Conservation (phyloP, 1,140 invertebrate genomes). For the Pseudomyrmex gracilis region DNA sequence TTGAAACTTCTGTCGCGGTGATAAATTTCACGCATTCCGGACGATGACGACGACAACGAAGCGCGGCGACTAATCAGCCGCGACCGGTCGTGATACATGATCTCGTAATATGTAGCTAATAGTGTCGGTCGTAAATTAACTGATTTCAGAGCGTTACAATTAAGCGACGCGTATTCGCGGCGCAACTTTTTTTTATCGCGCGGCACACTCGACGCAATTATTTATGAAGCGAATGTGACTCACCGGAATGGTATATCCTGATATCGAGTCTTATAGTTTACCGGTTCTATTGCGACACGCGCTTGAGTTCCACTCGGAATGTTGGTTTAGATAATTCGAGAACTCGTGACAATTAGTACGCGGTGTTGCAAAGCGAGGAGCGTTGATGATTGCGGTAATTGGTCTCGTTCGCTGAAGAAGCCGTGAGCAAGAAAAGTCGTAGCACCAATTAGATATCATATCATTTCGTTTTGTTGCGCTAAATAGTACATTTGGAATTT, state of each 20-base stretch:
- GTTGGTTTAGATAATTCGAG: slow-evolving; percentile 39
- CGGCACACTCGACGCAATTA: slow-evolving; percentile 54
- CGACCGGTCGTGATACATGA: slow-evolving; percentile 8
- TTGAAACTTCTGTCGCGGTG: not conserved
- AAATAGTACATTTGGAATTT: too few species aligned
- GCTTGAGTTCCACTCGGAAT: slow-evolving; percentile 18
- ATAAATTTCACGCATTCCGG: slow-evolving; percentile 31
- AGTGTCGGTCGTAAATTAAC: slow-evolving; percentile 48
- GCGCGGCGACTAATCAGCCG: not conserved
- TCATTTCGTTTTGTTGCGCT: too few species aligned
- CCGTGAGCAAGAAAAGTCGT: not conserved
- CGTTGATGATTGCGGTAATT: not conserved
- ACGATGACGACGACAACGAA: not conserved
- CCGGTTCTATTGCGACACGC: slow-evolving; percentile 25
- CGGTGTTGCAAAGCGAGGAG: not conserved
- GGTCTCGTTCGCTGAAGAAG: not conserved
- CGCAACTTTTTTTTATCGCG: slow-evolving; percentile 32
- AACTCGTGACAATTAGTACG: not conserved
- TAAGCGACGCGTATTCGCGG: slow-evolving; percentile 25
- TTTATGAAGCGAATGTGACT: slow-evolving; percentile 63
- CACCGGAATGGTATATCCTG: slow-evolving; percentile 69
- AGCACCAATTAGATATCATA: not conserved
- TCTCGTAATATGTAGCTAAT: slow-evolving; percentile 14
- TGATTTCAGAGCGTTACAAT: slow-evolving; percentile 33
- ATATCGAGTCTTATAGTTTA: slow-evolving; percentile 59